Evolutionary conservation across 1,140 invertebrate species (phyloP).

Genomic region (Drosophila teissieri): DNA sequence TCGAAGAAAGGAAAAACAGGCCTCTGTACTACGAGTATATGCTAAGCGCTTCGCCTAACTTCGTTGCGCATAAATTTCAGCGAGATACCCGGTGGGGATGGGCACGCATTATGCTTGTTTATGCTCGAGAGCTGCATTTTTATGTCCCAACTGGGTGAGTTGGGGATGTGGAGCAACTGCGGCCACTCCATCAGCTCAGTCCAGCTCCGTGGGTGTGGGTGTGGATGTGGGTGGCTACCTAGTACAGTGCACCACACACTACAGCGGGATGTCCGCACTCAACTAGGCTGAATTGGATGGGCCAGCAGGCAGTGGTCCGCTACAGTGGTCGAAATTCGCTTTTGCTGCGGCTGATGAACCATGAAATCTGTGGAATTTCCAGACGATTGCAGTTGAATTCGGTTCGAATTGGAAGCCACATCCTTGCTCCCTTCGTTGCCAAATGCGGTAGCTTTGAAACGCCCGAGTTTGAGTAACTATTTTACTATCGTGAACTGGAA

Average conservation of each 20-base stretch:
- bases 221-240: slow-evolving; percentile 8
- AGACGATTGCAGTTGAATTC: slow-evolving; percentile 2
- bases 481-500: background rate
- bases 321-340: slow-evolving; percentile 23
- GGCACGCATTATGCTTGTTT: slow-evolving; percentile 72
- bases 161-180: slow-evolving; percentile 5
- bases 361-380: slow-evolving; percentile 27
- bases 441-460: background rate
- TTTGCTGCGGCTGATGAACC: slow-evolving; percentile 21
- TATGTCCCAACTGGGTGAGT: slow-evolving; percentile 55
- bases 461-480: background rate
- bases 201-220: slow-evolving; percentile 12
- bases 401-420: background rate
- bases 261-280: slow-evolving; percentile 35
- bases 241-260: slow-evolving; percentile 54
- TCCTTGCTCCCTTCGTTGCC: background rate
- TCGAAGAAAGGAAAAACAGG: slow-evolving; percentile 5
- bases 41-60: slow-evolving; percentile 71
- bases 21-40: slow-evolving; percentile 36
- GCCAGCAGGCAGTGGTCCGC: background rate
- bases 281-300: slow-evolving; percentile 33
- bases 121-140: slow-evolving; percentile 77
- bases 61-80: slow-evolving; percentile 68
- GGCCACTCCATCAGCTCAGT: slow-evolving; percentile 50
- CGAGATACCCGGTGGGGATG: slow-evolving; percentile 14